Base-by-base conservation (phyloP, 1,140 invertebrate species). In the Drosophila takahashii region DNA sequence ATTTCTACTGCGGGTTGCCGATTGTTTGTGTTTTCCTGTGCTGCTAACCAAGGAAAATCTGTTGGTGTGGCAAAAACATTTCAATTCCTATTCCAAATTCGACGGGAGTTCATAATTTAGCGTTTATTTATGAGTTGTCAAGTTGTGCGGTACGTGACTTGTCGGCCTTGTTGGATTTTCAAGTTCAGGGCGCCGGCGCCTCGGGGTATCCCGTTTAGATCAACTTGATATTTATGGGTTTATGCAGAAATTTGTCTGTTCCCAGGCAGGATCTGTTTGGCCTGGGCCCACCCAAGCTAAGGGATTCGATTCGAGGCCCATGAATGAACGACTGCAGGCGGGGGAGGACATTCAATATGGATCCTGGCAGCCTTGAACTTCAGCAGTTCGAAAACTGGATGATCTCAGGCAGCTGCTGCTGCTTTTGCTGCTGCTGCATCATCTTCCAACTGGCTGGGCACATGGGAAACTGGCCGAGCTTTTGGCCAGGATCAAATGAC, bases 171-270 rank as follows among this genome's bases (percentile, higher is more conserved):
- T 57, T 72, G 65, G 51, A 70, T 18, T 71, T 62, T 80, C 85
- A 89, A 84, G 84, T 87, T 87, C 83, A 86, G 81, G 83, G 83
- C 60, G 70, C 52, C 52, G 83, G 83, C 83, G 81, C 83, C 81
- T 73, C 37, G n/a, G 57, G 72, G 47, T 4, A 59, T 62, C 59
- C 59, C 73, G 84, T 80, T 87, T 87, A 87, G 84, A 84, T 77
- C 77, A 90, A 56, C 73, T 84, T 80, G 65, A 85, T 91, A 91
- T 91, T 91, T 91, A 91, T 91, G 80, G 84, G 90, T 91, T 91
- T 91, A 91, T 91, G 90, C 90, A 89, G 90, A 91, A 91, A 90
- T 74, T 70, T 78, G 85, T 86, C 75, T 77, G 70, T 59, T 69
- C 65, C 60, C 67, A 77, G 73, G 54, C 64, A 70, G 67, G 50